phyloP scores from a whole-genome alignment of 2,888 invertebrate genomes.

The Beris morrisii region DNA sequence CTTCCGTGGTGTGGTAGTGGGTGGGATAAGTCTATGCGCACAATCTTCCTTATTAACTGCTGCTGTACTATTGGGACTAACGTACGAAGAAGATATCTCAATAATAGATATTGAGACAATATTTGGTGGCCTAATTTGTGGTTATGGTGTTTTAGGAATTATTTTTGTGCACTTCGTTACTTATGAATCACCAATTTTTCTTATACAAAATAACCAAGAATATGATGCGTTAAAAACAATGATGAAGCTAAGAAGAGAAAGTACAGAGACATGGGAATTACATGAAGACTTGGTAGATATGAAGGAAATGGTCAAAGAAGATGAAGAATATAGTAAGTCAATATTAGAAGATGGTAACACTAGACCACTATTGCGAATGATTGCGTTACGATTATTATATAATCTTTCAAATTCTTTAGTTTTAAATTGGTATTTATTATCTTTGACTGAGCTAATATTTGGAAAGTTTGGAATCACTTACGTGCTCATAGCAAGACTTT shows the following conservation, averaged over 20 bases:
- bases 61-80: too few species aligned
- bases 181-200: not conserved
- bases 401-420: not conserved
- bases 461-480: not conserved
- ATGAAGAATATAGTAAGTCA: not conserved
- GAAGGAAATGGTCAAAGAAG: not conserved
- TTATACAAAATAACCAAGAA: not conserved
- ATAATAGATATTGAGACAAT: too few species aligned
- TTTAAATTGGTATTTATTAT: not conserved
- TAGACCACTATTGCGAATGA: not conserved
- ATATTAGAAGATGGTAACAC: not conserved
- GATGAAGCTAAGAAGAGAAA: not conserved
- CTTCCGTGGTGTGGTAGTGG: too few species aligned
- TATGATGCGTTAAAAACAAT: not conserved
- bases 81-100: too few species aligned
- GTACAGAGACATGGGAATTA: not conserved
- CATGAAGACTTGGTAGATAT: not conserved
- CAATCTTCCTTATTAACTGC: too few species aligned
- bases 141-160: too few species aligned
- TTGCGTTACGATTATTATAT: not conserved
- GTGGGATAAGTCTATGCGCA: too few species aligned
- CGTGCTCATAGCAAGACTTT: too few species aligned
- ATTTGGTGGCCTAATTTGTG: too few species aligned
- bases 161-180: not conserved
- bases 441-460: not conserved